Conservation (phyloP, 2,113 vertebrate species). For the Archilochus colubris region DNA sequence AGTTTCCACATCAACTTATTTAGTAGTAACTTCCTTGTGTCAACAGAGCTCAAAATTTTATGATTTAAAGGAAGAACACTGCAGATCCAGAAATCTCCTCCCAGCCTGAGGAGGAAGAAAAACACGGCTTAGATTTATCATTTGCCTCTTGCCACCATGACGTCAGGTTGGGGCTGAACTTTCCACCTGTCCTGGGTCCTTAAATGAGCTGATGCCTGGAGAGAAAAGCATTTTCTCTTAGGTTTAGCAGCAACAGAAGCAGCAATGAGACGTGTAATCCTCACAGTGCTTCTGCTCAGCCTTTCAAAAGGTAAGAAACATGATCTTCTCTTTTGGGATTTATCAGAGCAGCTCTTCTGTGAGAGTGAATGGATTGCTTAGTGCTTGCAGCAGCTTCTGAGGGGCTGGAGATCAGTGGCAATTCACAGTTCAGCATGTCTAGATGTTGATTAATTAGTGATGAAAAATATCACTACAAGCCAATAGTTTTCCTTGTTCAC, state of each 20-base stretch:
- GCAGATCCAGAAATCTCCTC: neutral
- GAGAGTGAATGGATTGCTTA: neutral
- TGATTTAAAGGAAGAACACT: neutral
- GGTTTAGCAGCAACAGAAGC: constrained; percentile 22
- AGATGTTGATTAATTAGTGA: constrained; percentile 44
- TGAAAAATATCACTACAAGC: neutral
- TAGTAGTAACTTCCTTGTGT: neutral
- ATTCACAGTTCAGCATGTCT: neutral
- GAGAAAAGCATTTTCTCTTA: constrained; percentile 46
- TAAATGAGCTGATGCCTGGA: constrained; percentile 25
- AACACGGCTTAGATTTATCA: constrained; percentile 5
- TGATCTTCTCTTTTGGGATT: constrained; percentile 29
- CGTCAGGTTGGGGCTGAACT: constrained; percentile 73
- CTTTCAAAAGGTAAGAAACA: constrained; percentile 70
- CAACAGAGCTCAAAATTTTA: neutral
- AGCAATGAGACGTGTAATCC: constrained; percentile 46
- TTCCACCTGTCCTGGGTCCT: constrained; percentile 54
- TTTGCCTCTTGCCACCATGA: constrained; percentile 58
- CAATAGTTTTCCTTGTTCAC: neutral
- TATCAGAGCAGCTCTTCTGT: constrained; percentile 36
- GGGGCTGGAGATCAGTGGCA: neutral
- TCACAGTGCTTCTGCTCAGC: neutral
- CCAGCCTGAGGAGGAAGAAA: neutral
- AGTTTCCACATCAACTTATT: neutral
- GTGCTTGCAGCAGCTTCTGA: neutral